Percentiles rank a stretch among this genome's conserved stretches.
phyloP scores from a whole-genome alignment of 1,140 invertebrate genomes.

The Pseudomyrmex concolor region DNA sequence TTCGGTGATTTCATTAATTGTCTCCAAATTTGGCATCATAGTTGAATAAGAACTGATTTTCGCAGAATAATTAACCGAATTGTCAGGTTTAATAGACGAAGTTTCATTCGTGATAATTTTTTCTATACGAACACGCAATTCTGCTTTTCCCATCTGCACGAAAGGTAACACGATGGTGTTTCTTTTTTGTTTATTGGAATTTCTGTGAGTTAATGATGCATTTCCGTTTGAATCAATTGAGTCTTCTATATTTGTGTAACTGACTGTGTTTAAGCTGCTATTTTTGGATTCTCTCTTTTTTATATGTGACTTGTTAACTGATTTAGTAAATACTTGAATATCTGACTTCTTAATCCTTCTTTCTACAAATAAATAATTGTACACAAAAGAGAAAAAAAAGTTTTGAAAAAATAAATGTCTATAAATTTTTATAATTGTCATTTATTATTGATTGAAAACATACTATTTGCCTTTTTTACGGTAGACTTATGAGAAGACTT shows the following conservation, averaged over 20 bases:
- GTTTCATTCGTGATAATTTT: conserved; percentile 25
- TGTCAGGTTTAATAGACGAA: conserved; percentile 19
- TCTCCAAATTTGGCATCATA: background rate
- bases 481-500: background rate
- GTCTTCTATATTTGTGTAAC: background rate
- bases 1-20: background rate
- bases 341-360: conserved; percentile 1
- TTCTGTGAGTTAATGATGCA: background rate
- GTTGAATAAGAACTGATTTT: background rate
- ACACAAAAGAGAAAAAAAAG: background rate
- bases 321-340: background rate
- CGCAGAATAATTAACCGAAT: conserved; percentile 1
- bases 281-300: conserved; percentile 26
- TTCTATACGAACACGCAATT: conserved; percentile 46
- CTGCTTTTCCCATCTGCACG: conserved; percentile 19
- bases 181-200: background rate
- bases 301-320: background rate
- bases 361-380: background rate
- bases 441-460: background rate
- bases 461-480: background rate
- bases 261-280: background rate
- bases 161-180: conserved; percentile 8
- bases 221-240: background rate
- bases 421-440: too few relatives aligned
- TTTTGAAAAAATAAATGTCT: background rate